A percentile compares a stretch with the other conserved stretches of the same genome.
phyloP scores from a whole-genome alignment of 2,113 vertebrate species.

The Regulus satrapa region DNA sequence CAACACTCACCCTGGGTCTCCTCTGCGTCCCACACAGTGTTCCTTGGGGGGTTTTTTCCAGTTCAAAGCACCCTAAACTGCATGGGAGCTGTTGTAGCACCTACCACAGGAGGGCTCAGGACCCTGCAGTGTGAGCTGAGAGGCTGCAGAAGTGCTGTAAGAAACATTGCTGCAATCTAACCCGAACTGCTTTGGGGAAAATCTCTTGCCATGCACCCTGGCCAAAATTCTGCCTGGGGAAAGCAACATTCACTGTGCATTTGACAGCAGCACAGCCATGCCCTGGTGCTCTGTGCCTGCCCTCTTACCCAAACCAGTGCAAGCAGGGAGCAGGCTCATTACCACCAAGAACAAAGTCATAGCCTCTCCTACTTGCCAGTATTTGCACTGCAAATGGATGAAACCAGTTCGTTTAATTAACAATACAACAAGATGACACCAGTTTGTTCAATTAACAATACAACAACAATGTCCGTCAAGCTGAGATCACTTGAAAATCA shows the following conservation, averaged over 20 bases:
- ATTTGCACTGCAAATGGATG: background rate
- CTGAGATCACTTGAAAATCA: background rate
- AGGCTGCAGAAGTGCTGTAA: background rate
- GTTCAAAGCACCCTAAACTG: background rate
- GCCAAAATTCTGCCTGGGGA: background rate
- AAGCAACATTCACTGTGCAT: background rate
- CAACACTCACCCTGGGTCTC: background rate
- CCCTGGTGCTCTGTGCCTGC: rapidly evolving
- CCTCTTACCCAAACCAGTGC: background rate
- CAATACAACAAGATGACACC: background rate
- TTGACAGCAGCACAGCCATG: background rate
- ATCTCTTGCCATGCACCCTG: background rate
- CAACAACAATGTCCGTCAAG: background rate
- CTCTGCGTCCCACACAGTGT: background rate
- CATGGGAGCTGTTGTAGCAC: background rate
- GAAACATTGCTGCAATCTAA: background rate
- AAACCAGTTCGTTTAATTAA: background rate
- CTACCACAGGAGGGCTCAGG: background rate
- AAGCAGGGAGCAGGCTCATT: background rate
- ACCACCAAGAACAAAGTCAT: background rate
- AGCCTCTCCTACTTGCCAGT: background rate
- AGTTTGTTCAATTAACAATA: background rate
- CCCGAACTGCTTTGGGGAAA: background rate
- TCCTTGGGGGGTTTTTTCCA: background rate
- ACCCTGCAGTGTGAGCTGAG: background rate